Percentiles rank a stretch among this genome's conserved stretches.
These are phyloP conservation scores for Gonatopus flavifemur DNA, from an alignment of 1,140 invertebrate species.

Conservation along the genomic window DNA sequence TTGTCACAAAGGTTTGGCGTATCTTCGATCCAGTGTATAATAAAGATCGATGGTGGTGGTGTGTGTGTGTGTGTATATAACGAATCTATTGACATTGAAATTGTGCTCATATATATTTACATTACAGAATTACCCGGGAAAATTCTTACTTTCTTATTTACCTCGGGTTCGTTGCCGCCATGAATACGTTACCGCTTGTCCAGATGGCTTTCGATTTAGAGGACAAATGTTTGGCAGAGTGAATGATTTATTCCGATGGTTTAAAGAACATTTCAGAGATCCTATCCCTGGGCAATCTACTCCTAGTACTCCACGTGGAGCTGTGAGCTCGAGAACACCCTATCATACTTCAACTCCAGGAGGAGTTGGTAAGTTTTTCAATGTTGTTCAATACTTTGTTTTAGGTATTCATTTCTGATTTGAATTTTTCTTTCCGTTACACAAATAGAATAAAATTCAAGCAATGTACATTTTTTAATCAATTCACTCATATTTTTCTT, in stretches of 20 bases:
- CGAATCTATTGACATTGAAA: slow-evolving; percentile 3
- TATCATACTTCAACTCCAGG: slow-evolving; percentile 70
- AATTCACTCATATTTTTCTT: no score
- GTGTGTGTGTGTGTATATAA: neutral
- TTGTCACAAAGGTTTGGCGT: no score
- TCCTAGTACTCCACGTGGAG: slow-evolving; percentile 69
- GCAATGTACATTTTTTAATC: no score
- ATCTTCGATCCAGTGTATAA: no score
- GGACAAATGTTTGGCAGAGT: slow-evolving; percentile 85
- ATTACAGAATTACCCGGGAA: slow-evolving; percentile 82
- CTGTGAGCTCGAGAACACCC: slow-evolving; percentile 66
- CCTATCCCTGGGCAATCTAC: slow-evolving; percentile 75
- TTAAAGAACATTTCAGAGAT: slow-evolving; percentile 96
- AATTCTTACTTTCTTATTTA: slow-evolving; percentile 93
- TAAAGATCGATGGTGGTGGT: no score
- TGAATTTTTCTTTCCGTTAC: slow-evolving; percentile 14
- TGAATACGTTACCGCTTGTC: slow-evolving; percentile 89
- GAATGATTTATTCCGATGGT: slow-evolving; percentile 88
- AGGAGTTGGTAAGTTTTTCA: slow-evolving; percentile 21
- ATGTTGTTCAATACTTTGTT: slow-evolving; percentile 1
- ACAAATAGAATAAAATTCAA: no score
- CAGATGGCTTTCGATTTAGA: slow-evolving; percentile 91
- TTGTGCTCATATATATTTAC: slow-evolving; percentile 11
- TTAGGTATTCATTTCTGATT: neutral
- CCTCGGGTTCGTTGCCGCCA: slow-evolving; percentile 81